Evolutionary conservation across 2,113 vertebrate species (phyloP), one percentile per base, ranked within the genome.

Genomic region (Cygnus atratus): DNA sequence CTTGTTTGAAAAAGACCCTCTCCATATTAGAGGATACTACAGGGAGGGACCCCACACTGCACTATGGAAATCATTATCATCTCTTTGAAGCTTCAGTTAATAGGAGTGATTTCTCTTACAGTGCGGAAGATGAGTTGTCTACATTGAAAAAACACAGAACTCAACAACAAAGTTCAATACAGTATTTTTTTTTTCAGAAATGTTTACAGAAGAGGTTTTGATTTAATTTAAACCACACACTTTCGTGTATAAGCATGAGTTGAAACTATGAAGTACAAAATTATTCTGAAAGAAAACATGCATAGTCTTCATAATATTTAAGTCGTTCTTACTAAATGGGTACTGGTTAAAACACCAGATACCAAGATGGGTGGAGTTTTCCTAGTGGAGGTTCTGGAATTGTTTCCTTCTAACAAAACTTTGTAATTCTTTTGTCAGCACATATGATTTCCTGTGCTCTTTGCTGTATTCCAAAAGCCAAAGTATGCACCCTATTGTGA

Each of bases 361-460:
- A 84, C 75, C 76, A 94, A 88, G 35, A 82, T 54, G 74, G 62
- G 86, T 91, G 90, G 80, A 88, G 81, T 89, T 93, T 88, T 96
- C 79, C 92, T 93, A 67, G 52, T 52, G 18, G 54, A 93, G 44
- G 41, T 31, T 82, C 78, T 92, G 39, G 92, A 91, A 73, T 52
- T 22, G 8, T 90, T 96, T 96, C 74, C 58, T 93, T 58, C 52
- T 85, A 94, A 83, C 77, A 87, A 66, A 87, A 92, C 37, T 78
- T 92, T 67, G 81, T 61, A 89, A 92, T 70, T 26, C 73, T 79
- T 88, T 96, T 93, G 88, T 92, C 90, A 93, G 77, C 84, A 89
- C 58, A 70, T 91, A 83, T 54, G 46, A 93, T 93, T 96, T 97
- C 88, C 91, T 73, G 77, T 92, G 48, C 76, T 84, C 43, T 44